Conservation (phyloP, 2,888 invertebrate species). For the Hydraecia micacea region DNA sequence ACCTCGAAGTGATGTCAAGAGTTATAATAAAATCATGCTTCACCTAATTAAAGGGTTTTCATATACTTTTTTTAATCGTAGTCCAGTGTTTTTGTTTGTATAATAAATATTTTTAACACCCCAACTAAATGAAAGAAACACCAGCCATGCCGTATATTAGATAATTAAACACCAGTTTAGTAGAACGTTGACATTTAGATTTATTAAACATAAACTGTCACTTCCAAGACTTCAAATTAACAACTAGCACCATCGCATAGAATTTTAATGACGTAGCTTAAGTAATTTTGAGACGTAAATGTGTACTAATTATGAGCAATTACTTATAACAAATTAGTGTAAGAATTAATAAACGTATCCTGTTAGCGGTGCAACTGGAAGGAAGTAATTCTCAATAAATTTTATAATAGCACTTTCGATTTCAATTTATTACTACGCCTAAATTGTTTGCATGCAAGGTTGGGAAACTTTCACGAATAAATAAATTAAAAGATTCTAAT, state of each 20-base stretch:
- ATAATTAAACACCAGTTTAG: background rate
- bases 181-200: constrained; percentile 11
- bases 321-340: constrained; percentile 19
- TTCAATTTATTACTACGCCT: constrained; percentile 18
- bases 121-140: no score
- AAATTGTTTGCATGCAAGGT: constrained; percentile 8
- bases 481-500: background rate
- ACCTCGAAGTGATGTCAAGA: background rate
- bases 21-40: background rate
- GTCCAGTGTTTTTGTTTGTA: background rate
- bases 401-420: constrained; percentile 25
- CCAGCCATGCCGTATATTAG: background rate
- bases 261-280: constrained; percentile 35
- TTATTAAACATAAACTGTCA: constrained; percentile 7
- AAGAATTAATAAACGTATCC: constrained; percentile 25
- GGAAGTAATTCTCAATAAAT: constrained; percentile 24
- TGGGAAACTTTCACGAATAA: background rate
- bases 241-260: constrained; percentile 14
- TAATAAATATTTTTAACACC: background rate
- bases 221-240: constrained; percentile 32
- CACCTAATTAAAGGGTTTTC: background rate
- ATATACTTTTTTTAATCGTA: background rate
- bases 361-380: constrained; percentile 26
- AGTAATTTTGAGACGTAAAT: background rate
- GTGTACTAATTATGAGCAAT: constrained; percentile 47